Evolutionary conservation across 2,797 vertebrate genomes (phyloP).

Genomic region (Crocidura indochinensis): DNA sequence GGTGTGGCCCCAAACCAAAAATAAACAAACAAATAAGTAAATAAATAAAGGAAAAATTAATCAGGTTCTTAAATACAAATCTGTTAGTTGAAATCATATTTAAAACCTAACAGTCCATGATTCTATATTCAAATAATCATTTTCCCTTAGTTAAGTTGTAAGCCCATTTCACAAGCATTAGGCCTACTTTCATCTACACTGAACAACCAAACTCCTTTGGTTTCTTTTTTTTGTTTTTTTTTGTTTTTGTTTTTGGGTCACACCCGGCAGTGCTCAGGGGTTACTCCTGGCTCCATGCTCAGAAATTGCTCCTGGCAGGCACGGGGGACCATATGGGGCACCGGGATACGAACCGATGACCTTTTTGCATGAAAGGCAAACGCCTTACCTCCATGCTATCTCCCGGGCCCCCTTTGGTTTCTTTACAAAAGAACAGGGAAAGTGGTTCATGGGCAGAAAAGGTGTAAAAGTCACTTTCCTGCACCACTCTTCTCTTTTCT

Average conservation of each 20-base stretch:
- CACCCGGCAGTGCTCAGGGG: too few species aligned
- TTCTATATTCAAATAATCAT: conserved; percentile 55
- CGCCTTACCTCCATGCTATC: too few species aligned
- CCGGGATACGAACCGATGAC: too few species aligned
- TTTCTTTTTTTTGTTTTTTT: too few species aligned
- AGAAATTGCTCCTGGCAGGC: too few species aligned
- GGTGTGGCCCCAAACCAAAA: too few species aligned
- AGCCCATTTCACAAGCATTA: conserved; percentile 9
- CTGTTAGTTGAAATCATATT: conserved; percentile 8
- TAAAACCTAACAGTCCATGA: conserved; percentile 56
- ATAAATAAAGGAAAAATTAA: neutral
- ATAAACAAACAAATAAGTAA: too few species aligned
- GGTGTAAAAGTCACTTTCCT: conserved; percentile 42
- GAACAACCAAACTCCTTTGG: conserved; percentile 29
- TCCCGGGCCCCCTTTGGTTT: too few species aligned
- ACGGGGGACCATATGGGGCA: too few species aligned
- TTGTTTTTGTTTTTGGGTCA: too few species aligned
- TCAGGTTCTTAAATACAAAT: conserved; percentile 10
- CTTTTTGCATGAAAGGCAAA: too few species aligned
- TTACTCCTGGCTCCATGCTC: too few species aligned
- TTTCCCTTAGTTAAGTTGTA: conserved; percentile 28
- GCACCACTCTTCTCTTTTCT: conserved; percentile 27
- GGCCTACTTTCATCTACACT: conserved; percentile 29
- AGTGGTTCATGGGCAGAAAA: neutral
- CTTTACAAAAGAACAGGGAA: conserved; percentile 32